phyloP scores from a whole-genome alignment of 2,888 invertebrate genomes.

The Seira musarum region DNA sequence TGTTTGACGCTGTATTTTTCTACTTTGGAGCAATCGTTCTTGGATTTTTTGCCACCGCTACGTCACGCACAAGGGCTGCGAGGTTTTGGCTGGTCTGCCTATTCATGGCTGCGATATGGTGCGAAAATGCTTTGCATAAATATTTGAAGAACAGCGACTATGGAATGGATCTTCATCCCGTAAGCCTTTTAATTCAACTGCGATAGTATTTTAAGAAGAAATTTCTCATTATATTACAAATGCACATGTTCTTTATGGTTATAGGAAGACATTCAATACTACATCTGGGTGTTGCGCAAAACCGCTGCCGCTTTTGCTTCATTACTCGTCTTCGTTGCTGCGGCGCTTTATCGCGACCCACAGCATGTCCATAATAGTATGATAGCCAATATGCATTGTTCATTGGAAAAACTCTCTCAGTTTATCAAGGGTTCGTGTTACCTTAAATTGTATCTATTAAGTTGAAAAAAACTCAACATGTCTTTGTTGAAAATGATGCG shows the following conservation, averaged over 20 bases:
- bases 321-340: conserved; percentile 71
- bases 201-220: too few relatives aligned
- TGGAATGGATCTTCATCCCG: conserved; percentile 48
- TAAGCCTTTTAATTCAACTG: too few relatives aligned
- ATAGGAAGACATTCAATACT: conserved; percentile 73
- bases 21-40: conserved; percentile 75
- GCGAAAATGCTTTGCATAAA: conserved; percentile 48
- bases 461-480: background rate
- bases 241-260: too few relatives aligned
- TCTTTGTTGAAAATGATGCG: too few relatives aligned
- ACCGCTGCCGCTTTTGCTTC: conserved; percentile 71
- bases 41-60: conserved; percentile 76
- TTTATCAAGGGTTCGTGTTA: conserved; percentile 52
- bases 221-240: too few relatives aligned
- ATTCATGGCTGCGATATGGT: conserved; percentile 74
- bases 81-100: conserved; percentile 76
- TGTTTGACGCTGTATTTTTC: conserved; percentile 78
- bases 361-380: conserved; percentile 41
- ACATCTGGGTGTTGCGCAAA: conserved; percentile 74
- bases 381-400: conserved; percentile 51
- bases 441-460: background rate
- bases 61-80: conserved; percentile 75
- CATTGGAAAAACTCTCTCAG: conserved; percentile 50
- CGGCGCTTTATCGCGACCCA: conserved; percentile 73
- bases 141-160: conserved; percentile 58